Evolutionary conservation across 2,113 vertebrate species (phyloP).

Genomic region (Stercorarius parasiticus): DNA sequence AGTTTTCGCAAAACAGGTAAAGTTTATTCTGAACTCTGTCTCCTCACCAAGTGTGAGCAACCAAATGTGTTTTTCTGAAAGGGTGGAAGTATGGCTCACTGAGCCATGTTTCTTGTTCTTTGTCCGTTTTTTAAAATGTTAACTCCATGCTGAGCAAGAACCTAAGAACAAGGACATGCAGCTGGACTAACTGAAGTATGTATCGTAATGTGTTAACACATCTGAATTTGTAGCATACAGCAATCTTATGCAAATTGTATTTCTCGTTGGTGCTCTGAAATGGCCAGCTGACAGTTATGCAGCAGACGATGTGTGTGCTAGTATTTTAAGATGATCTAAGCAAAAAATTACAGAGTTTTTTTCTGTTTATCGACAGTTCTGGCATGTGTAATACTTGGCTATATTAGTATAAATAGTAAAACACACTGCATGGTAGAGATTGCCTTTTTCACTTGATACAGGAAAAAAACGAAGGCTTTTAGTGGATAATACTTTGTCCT

Average conservation of each 20-base stretch:
- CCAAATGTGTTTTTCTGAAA: neutral
- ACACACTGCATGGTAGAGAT: neutral
- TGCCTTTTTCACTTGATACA: neutral
- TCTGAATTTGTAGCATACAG: neutral
- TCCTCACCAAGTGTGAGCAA: neutral
- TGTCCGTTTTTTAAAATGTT: neutral
- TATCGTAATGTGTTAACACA: accelerated
- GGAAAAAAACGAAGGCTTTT: neutral
- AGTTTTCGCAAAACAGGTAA: neutral
- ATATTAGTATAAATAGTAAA: neutral
- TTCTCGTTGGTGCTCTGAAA: neutral
- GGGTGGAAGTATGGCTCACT: accelerated
- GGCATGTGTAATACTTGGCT: neutral
- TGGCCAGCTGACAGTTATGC: neutral
- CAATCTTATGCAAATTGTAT: accelerated
- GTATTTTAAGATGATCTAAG: neutral
- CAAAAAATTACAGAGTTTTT: neutral
- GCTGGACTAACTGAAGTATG: neutral
- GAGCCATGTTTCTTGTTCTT: neutral
- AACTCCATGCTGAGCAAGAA: accelerated
- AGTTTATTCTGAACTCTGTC: neutral
- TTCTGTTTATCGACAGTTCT: neutral
- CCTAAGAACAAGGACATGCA: neutral
- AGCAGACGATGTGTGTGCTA: neutral
- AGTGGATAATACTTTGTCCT: neutral